Base-by-base conservation (phyloP, 2,797 vertebrate genomes). In the Hyperoplus immaculatus region DNA sequence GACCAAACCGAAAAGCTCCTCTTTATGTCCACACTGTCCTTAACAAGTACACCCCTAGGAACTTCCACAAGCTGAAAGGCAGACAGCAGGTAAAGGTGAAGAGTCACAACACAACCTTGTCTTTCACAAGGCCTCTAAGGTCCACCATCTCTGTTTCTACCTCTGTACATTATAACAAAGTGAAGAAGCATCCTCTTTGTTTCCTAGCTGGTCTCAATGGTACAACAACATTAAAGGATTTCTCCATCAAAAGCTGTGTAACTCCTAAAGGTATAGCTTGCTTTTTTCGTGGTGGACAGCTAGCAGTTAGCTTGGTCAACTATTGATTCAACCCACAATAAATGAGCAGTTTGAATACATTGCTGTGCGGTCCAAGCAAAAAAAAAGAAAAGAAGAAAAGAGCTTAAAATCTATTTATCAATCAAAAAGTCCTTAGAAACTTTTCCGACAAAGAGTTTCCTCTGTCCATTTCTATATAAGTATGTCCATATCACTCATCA, bases 1-100 rank as follows among this genome's bases (percentile, higher is more conserved):
- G 58, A 56, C 58, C 42, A 14, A 62, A 49, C n/a, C 42, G 4
- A 61, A 6, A 13, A 45, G 41, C 63, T 65, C 15, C 11, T 60
- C 47, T 36, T 4, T 42, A 36, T 49, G 13, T 39, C 12, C 53
- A 66, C 36, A 59, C 71, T 21, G 38, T 9, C 51, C 8, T 36
- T 43, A 59, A 59, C 18, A 66, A 51, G 46, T 38, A 18, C 53
- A 58, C 61, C 39, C 7, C 61, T 58, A 46, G 59, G 55, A 59
- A 51, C 46, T n/a, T 66, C 46, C 38, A 42, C 54, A 15, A 53
- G 21, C 56, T 46, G 41, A 21, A 54, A 54, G 46, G 41, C 21
- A 54, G 45, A 53, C 49, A 54, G 36, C 53, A 59, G 62, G 21
- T 21, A 57, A 38, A 58, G 39, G 18, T 54, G 49, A 59, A 41